Base-by-base conservation (phyloP, 2,113 vertebrate genomes). In the Macaca mulatta region DNA sequence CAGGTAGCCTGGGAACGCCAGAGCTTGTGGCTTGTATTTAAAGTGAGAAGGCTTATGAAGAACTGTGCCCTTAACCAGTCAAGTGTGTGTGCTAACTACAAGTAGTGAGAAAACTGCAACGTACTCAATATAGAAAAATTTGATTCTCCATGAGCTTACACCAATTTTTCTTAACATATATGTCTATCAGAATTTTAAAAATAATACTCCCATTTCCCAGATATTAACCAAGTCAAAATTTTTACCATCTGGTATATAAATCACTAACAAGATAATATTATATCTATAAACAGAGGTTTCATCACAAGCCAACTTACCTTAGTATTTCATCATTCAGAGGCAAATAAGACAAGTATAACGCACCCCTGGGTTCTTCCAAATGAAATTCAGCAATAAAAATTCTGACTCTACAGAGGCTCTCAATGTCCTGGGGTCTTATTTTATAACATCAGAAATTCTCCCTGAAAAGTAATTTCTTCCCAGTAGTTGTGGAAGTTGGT, bases 391-490 rank as follows among this genome's bases (percentile, higher is more conserved):
- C 57, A 87, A 52, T 43, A 50, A 52, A 94, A 78, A 8, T 87
- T 93, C 22, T 45, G 72, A 84, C 23, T 57, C 50, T 67, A 8
- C 16, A 90, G 43, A 93, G 35, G 17, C 22, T 94, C 25, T 95
- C 52, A 30, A 27, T 57, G 45, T 69, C 59, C 35, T 86, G 5
- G 50, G 32, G 52, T 93, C 25, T 93, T 69, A 74, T 86, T 97
- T 86, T 64, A 48, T 64, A 90, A 75, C 84, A 94, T 77, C 48
- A 96, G 22, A 97, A 87, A 96, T 92, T 91, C 72, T 89, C 27
- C 40, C 57, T 61, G 23, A 89, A 93, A 90, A 90, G 32, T 52
- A 11, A 52, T 70, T 81, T 94, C 14, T 69, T 90, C 30, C 81
- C 16, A 89, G 32, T 32, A 75, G n/a, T 87, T 84, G 32, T 59